A percentile compares a stretch with the other conserved stretches of the same genome.
These are phyloP conservation scores for Epiblema foenella DNA, from an alignment of 2,888 invertebrate genomes.

Conservation along the genomic window DNA sequence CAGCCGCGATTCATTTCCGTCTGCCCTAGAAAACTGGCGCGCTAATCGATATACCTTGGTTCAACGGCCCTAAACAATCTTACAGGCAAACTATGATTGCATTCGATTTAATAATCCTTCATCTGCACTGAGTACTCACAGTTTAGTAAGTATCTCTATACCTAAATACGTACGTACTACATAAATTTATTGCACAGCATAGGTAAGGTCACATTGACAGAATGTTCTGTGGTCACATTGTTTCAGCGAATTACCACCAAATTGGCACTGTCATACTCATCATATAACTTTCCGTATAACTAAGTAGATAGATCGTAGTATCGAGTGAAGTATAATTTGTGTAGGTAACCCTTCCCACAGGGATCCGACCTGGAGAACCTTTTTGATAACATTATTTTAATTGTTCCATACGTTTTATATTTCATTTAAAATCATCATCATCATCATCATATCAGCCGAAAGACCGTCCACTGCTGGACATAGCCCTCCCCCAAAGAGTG, in stretches of 20 bases:
- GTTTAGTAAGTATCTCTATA: background rate
- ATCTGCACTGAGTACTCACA: background rate
- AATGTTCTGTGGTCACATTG: conserved; percentile 23
- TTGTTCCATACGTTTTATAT: too few relatives aligned
- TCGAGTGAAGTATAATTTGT: too few relatives aligned
- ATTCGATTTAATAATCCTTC: background rate
- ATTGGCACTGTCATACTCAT: conserved; percentile 11
- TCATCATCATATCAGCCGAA: too few relatives aligned
- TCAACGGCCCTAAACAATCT: conserved; percentile 62
- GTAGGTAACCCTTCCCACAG: too few relatives aligned
- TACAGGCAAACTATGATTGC: conserved; percentile 45
- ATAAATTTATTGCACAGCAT: background rate
- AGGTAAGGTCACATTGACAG: conserved; percentile 13
- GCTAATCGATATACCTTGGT: conserved; percentile 65
- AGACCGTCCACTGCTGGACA: too few relatives aligned
- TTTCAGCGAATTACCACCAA: conserved; percentile 11
- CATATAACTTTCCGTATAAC: background rate
- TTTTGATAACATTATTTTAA: too few relatives aligned
- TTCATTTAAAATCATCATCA: too few relatives aligned
- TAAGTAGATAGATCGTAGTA: background rate
- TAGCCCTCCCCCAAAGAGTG: too few relatives aligned
- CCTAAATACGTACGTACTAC: background rate
- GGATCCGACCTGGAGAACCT: background rate
- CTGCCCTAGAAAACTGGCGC: conserved; percentile 61
- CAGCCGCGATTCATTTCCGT: conserved; percentile 53